Evolutionary conservation across 2,113 vertebrate genomes (phyloP).

Genomic region (Actinemys pallida): DNA sequence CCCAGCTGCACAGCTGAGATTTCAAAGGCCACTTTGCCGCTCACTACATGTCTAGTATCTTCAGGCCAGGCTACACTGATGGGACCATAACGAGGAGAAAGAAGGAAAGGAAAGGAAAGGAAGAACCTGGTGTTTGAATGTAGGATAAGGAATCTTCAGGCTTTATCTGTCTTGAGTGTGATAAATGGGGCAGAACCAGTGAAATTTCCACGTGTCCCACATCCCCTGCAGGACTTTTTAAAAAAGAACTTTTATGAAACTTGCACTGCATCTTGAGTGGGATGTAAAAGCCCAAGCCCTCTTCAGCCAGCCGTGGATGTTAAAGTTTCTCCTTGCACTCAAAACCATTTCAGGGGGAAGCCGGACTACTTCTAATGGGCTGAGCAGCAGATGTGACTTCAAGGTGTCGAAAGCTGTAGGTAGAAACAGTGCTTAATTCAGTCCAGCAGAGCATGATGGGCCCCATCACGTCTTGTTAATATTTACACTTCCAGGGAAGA

Average conservation of each 20-base stretch:
- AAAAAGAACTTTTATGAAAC: not conserved
- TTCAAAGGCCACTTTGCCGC: fast-evolving
- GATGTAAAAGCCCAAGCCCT: not conserved
- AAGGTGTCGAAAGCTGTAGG: not conserved
- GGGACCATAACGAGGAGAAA: not conserved
- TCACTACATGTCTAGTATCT: fast-evolving
- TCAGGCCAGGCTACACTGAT: not conserved
- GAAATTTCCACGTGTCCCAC: not conserved
- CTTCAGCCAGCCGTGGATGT: no score
- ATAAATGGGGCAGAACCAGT: not conserved
- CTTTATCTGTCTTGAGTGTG: not conserved
- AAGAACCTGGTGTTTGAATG: not conserved
- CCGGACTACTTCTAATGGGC: not conserved
- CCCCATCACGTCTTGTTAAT: not conserved
- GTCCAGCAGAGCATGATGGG: not conserved
- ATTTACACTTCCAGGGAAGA: not conserved
- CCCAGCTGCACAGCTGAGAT: not conserved
- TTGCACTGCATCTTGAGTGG: not conserved
- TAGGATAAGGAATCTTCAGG: not conserved
- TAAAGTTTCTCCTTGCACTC: not conserved
- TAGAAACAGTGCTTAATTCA: fast-evolving
- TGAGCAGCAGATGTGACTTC: not conserved
- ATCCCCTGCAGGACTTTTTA: not conserved
- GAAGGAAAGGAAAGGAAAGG: not conserved
- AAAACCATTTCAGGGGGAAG: not conserved